These are phyloP conservation scores for Gastrophryne carolinensis DNA, from an alignment of 2,797 vertebrate genomes.

Conservation along the genomic window DNA sequence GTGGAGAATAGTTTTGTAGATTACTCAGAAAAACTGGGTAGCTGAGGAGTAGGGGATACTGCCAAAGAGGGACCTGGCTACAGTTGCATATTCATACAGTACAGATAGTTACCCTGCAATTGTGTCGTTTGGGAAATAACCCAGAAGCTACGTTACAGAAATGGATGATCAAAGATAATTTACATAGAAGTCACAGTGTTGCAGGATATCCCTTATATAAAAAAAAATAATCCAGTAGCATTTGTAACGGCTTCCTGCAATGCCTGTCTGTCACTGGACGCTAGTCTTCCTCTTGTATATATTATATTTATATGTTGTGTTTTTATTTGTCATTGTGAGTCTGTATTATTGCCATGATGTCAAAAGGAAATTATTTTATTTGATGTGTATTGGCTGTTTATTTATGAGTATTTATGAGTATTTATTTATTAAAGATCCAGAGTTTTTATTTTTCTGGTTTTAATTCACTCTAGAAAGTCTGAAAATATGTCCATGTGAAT, in stretches of 20 bases:
- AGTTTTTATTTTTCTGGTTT: background rate
- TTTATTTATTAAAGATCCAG: slow-evolving; percentile 31
- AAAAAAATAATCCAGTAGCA: background rate
- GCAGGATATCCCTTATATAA: background rate
- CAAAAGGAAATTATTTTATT: background rate
- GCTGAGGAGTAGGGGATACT: too few relatives aligned
- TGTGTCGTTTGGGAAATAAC: too few relatives aligned
- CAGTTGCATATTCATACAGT: too few relatives aligned
- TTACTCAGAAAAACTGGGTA: too few relatives aligned
- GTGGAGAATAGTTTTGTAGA: too few relatives aligned
- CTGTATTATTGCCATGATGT: background rate
- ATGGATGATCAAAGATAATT: background rate
- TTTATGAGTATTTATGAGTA: background rate
- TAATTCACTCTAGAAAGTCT: background rate
- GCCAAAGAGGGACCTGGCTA: too few relatives aligned
- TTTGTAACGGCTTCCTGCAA: background rate
- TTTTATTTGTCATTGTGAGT: background rate
- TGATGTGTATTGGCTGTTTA: background rate
- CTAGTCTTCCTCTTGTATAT: background rate
- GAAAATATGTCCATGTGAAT: too few relatives aligned
- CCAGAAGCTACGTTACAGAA: too few relatives aligned
- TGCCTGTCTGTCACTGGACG: background rate
- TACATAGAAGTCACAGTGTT: background rate
- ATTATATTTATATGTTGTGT: background rate
- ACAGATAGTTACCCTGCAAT: too few relatives aligned